phyloP scores from a whole-genome alignment of 1,140 invertebrate species.

The Tribolium madens region DNA sequence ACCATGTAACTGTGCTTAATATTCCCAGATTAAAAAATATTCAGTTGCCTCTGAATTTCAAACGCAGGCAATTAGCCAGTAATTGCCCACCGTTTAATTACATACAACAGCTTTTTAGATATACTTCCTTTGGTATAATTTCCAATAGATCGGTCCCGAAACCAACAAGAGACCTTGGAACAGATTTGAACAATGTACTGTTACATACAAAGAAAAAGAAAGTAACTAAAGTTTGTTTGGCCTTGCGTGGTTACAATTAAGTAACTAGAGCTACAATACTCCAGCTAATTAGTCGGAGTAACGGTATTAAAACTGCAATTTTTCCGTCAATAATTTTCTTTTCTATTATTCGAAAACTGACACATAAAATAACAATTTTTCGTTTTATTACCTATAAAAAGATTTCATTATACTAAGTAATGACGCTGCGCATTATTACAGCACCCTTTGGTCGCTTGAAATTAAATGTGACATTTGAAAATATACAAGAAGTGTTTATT shows the following conservation, averaged over 20 bases:
- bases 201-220: conserved; percentile 12
- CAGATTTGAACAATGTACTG: conserved; percentile 7
- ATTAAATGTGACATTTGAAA: conserved; percentile 20
- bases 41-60: conserved; percentile 6
- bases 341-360: background rate
- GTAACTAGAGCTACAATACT: no score
- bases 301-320: no score
- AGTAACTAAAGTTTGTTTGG: background rate
- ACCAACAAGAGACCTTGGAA: conserved; percentile 5
- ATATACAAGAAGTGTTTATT: conserved; percentile 8
- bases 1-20: background rate
- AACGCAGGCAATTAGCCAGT: conserved; percentile 19
- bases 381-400: conserved; percentile 1
- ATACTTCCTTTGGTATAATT: background rate
- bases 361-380: background rate
- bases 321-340: background rate
- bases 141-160: background rate
- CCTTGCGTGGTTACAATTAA: background rate
- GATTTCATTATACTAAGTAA: background rate
- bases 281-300: no score
- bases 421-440: background rate
- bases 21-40: conserved; percentile 9
- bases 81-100: conserved; percentile 20
- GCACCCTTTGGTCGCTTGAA: background rate
- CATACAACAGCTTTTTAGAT: background rate